A percentile compares a stretch with the other conserved stretches of the same genome.
These are phyloP conservation scores for Lepidonotus clava DNA, from an alignment of 2,888 invertebrate species.

Conservation along the genomic window DNA sequence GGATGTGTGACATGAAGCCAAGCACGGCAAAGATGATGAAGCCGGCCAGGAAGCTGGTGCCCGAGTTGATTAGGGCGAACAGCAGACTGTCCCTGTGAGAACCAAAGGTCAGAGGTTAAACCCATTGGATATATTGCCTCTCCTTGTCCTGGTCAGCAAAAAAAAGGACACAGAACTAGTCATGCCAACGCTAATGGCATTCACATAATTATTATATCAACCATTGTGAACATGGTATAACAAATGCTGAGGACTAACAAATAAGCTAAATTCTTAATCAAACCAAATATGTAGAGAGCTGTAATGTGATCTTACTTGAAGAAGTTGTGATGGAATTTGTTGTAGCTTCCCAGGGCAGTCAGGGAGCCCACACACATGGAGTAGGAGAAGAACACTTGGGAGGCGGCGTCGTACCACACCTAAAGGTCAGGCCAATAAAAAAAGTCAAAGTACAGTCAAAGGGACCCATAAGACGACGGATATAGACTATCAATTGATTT, in stretches of 20 bases:
- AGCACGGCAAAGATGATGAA: conserved; percentile 45
- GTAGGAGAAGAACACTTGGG: conserved; percentile 84
- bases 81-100: conserved; percentile 40
- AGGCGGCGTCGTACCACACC: conserved; percentile 84
- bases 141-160: no score
- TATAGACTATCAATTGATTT: no score
- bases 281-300: no score
- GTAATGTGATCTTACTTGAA: conserved; percentile 69
- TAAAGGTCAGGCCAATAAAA: no score
- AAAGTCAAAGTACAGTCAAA: no score
- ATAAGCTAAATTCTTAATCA: no score
- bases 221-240: no score
- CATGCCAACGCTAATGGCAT: no score
- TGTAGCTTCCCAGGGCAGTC: conserved; percentile 64
- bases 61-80: conserved; percentile 39
- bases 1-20: conserved; percentile 40
- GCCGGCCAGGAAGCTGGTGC: conserved; percentile 32
- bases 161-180: no score
- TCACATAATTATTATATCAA: no score
- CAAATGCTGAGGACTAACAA: no score
- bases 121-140: not conserved
- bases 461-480: no score
- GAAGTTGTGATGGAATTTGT: conserved; percentile 65
- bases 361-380: conserved; percentile 83
- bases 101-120: not conserved